Base-by-base conservation (phyloP, 1,140 invertebrate species). In the Phymorhynchus buccinoides region DNA sequence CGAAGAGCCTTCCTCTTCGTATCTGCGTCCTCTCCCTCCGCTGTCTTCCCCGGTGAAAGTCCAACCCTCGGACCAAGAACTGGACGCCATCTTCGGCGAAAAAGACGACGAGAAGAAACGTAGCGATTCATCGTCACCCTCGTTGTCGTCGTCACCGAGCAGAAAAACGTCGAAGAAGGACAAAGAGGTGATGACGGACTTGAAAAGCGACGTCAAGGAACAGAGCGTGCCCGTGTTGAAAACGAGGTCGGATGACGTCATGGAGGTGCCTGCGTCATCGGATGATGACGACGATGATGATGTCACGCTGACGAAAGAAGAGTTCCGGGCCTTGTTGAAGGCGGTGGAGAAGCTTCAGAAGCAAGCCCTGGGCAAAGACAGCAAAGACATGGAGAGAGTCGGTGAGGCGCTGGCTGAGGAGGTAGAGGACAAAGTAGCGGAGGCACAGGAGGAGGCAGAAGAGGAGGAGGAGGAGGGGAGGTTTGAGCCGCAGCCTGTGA, bases 281-380 rank as follows among this genome's bases (percentile, higher is more conserved):
- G 44, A 48, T 48, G 68, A 71, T 12, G 18, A 18, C 18, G n/a
- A 2, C 27, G 41, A 66, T 18, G 66, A 39, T 16, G 80, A 80
- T 30, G 82, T 83, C 3, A 80, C 37, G 83, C 82, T 88, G 37
- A 86, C 87, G 16, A 81, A 88, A 30, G 87, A 86, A 27, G 87
- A 88, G 79, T 84, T 85, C 73, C 79, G 84, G 48, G 80, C 84
- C 37, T 48, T 88, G 52, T 79, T 86, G 80, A 85, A 80, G 68
- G 87, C 85, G 2, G 86, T 88, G 37, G 84, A 77, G 42, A 88
- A 88, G 78, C 79, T 88, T 14, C 85, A 86, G 39, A 84, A 86
- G 32, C 84, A 87, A 37, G 66, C 83, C 22, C 27, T 48, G 0
- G 77, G 68, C 16, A 62, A 71, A 16, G 83, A 42, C 12, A 41